Percentiles rank a stretch among this genome's conserved stretches.
Evolutionary conservation across 2,113 vertebrate genomes (phyloP).

Genomic region (Morone chrysops): DNA sequence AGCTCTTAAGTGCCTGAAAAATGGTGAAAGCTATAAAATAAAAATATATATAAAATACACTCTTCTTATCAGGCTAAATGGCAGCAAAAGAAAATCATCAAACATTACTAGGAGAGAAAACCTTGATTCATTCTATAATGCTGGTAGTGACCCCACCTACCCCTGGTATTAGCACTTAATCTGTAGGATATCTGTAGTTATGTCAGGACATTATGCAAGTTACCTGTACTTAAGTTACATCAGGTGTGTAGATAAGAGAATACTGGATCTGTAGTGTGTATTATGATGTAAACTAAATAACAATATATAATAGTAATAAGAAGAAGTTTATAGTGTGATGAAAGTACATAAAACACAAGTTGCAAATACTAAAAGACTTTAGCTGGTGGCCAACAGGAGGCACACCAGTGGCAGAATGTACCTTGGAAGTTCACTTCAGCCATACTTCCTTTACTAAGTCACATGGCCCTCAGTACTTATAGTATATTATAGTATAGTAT

Average conservation of each 20-base stretch:
- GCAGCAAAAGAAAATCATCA: neutral
- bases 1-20: neutral
- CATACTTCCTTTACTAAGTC: neutral
- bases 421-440: neutral
- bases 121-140: neutral
- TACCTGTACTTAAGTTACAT: too few species aligned
- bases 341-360: conserved; percentile 4
- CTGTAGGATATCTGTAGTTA: too few species aligned
- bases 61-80: neutral
- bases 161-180: too few species aligned
- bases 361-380: neutral
- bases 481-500: neutral
- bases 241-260: too few species aligned
- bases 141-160: too few species aligned
- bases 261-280: too few species aligned
- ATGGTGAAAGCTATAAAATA: neutral
- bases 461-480: neutral
- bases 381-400: neutral
- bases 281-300: too few species aligned
- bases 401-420: neutral
- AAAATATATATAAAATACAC: neutral
- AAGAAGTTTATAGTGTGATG: too few species aligned
- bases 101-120: neutral
- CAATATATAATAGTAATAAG: too few species aligned
- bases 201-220: too few species aligned